Base-by-base conservation (phyloP, 37 sponge, comb jelly and placozoan genomes). In the Bolinopsis microptera region DNA sequence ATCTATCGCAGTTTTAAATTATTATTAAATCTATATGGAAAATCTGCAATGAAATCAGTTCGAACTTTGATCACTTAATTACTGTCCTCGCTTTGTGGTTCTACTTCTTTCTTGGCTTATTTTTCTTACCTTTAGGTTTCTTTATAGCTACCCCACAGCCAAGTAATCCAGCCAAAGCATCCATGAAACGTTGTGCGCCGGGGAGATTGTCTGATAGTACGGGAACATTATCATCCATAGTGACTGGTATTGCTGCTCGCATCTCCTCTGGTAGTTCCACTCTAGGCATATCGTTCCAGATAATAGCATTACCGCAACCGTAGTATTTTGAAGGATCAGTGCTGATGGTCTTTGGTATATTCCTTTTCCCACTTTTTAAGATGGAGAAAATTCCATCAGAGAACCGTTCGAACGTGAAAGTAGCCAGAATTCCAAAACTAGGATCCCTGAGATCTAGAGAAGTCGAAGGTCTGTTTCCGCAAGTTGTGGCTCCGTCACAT, bases 401-500 rank as follows among this genome's bases (percentile, higher is more conserved):
- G 2, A 32, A 80, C 61, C 13, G 61, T 8, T 16, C 22, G 82
- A 80, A 80, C 1, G 38, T 80, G 82, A 36, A 80, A 1, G 82
- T 80, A 8, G 36, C 82, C 36, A 80, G 38, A 9, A 36, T 9
- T 9, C 38, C 82, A 22, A 32, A 80, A 8, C 38, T 35, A 32
- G 38, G 38, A 35, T 32, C 82, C 9, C 82, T 32, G 37, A 33
- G 9, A 30, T 80, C 82, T 5, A 80, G 37, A 21, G 37, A 13
- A 80, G 16, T 3, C 1, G 38, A 23, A 2, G 38, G 35, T 30
- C 37, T 32, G 37, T 80, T 80, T 34, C 82, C 82, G 32, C 82
- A 80, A 21, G 82, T 80, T 8, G 82, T 80, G 1, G 82, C 35
- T 18, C 82, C 82, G 23, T 28, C 37, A 80, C 82, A 80, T 13